Percentiles rank a stretch among this genome's conserved stretches.
Conservation (phyloP, 2,888 invertebrate species). For the Plagodis dolabraria region DNA sequence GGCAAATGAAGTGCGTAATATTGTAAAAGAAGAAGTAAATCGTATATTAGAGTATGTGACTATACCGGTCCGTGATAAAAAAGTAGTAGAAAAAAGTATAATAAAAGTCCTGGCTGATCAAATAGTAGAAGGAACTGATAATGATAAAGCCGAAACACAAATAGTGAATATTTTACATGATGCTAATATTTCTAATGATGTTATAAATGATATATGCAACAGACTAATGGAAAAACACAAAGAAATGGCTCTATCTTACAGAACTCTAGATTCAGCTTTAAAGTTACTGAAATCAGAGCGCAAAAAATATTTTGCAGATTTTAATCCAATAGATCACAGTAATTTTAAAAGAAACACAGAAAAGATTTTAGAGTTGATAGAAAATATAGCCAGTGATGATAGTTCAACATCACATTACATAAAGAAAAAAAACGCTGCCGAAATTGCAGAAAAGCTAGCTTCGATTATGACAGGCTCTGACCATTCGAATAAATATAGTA, state of each 20-base stretch:
- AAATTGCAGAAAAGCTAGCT: conserved; percentile 30
- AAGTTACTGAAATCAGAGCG: not conserved
- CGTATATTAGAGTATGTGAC: conserved; percentile 28
- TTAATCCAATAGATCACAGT: conserved; percentile 12
- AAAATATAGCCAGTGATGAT: conserved; percentile 28
- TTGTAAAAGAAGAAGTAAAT: conserved; percentile 28
- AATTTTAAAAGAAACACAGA: conserved; percentile 29
- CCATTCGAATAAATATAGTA: conserved; percentile 24
- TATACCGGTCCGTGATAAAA: conserved; percentile 15
- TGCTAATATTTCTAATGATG: conserved; percentile 29
- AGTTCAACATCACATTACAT: conserved; percentile 19
- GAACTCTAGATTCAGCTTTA: conserved; percentile 11
- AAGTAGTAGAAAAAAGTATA: conserved; percentile 30
- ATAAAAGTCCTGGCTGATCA: conserved; percentile 36
- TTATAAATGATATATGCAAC: conserved; percentile 29
- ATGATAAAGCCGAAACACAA: conserved; percentile 23
- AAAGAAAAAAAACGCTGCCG: conserved; percentile 26
- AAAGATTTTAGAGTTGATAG: conserved; percentile 37
- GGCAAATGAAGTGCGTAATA: conserved; percentile 14
- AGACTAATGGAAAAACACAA: conserved; percentile 27
- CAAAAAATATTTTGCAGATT: not conserved
- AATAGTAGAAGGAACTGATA: conserved; percentile 29
- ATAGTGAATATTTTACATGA: conserved; percentile 32
- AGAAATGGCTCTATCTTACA: conserved; percentile 22
- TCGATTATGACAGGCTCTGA: conserved; percentile 32